A percentile compares a stretch with the other conserved stretches of the same genome.
Evolutionary conservation across 1,140 invertebrate species (phyloP).

Genomic region (Orius insidiosus): DNA sequence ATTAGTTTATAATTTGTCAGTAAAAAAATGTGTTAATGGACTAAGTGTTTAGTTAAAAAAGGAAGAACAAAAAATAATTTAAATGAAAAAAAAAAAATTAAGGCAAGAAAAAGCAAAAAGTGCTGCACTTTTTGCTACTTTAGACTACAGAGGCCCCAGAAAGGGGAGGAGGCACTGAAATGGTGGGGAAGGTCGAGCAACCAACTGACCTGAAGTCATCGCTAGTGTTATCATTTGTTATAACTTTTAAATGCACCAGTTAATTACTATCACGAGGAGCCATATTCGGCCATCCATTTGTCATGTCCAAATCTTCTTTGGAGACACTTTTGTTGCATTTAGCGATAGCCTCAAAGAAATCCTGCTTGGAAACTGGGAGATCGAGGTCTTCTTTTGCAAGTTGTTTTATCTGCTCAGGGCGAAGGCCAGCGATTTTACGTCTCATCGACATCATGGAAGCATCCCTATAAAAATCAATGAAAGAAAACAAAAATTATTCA

Average conservation of each 20-base stretch:
- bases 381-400: conserved; percentile 91
- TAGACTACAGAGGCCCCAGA: no score
- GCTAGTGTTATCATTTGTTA: no score
- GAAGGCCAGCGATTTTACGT: conserved; percentile 80
- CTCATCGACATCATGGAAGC: conserved; percentile 99
- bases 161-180: no score
- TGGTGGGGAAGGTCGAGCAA: no score
- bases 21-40: no score
- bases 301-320: conserved; percentile 85
- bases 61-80: no score
- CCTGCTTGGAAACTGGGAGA: conserved; percentile 74
- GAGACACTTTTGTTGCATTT: conserved; percentile 96
- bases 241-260: background rate
- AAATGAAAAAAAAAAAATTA: no score
- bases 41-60: no score
- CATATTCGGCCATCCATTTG: conserved; percentile 96
- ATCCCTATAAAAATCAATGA: conserved; percentile 43
- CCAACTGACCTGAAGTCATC: no score
- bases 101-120: no score
- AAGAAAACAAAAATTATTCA: background rate
- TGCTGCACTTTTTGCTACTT: no score
- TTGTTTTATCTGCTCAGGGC: conserved; percentile 85
- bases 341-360: conserved; percentile 81
- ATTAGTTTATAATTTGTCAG: no score
- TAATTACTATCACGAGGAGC: conserved; percentile 49